These are phyloP conservation scores for Pollenia labialis DNA, from an alignment of 2,888 invertebrate species.

Conservation along the genomic window DNA sequence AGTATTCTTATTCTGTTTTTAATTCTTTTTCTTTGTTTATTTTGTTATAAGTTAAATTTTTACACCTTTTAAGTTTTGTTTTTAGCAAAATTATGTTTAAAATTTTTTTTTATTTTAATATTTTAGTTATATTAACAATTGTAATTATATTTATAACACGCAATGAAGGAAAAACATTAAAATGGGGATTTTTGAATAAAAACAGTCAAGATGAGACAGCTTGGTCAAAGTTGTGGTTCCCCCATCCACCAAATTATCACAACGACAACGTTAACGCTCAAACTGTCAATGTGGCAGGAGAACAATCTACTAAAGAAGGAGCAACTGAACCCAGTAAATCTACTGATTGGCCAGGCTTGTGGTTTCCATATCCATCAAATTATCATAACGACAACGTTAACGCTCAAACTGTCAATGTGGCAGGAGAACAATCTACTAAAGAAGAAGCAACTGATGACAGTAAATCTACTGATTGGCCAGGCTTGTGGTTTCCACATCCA, in stretches of 20 bases:
- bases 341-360: conserved; percentile 73
- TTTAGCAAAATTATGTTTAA: conserved; percentile 74
- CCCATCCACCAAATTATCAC: conserved; percentile 74
- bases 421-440: neutral
- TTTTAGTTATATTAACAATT: conserved; percentile 37
- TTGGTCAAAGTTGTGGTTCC: conserved; percentile 84
- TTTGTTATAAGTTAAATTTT: conserved; percentile 71
- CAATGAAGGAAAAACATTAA: conserved; percentile 51
- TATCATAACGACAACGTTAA: conserved; percentile 37
- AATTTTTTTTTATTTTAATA: conserved; percentile 50
- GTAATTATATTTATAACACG: conserved; percentile 33
- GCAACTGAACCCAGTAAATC: neutral
- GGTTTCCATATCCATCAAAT: conserved; percentile 78
- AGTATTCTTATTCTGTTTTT: conserved; percentile 45
- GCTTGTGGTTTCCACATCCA: conserved; percentile 75
- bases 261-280: conserved; percentile 14
- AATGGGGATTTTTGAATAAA: conserved; percentile 19
- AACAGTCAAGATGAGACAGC: conserved; percentile 72
- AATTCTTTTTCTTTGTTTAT: conserved; percentile 45
- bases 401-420: conserved; percentile 43
- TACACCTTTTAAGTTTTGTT: conserved; percentile 65
- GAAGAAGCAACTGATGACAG: neutral
- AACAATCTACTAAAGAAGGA: neutral
- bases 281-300: conserved; percentile 45
- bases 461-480: conserved; percentile 67